These are phyloP conservation scores for Anaspis maculata DNA, from an alignment of 2,888 invertebrate species.

Conservation along the genomic window DNA sequence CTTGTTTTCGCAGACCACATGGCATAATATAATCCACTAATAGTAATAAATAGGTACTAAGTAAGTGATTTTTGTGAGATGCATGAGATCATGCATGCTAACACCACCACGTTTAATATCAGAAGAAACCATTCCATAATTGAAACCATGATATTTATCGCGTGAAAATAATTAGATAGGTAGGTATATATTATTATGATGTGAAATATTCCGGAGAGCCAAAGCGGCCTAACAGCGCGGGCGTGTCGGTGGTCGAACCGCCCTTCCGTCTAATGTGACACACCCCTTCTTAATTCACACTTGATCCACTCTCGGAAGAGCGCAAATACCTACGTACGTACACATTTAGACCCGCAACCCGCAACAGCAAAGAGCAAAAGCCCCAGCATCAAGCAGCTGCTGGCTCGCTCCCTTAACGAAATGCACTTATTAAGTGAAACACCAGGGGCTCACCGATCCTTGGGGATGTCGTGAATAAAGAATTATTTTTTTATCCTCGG, in stretches of 20 bases:
- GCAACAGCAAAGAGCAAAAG: too few species aligned
- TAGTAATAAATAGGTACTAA: too few species aligned
- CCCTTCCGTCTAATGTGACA: constrained; percentile 32
- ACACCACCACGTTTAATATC: too few species aligned
- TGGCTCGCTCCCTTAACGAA: constrained; percentile 26
- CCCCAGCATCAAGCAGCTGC: too few species aligned
- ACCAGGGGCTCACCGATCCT: constrained; percentile 27
- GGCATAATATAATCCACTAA: too few species aligned
- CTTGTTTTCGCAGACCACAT: too few species aligned
- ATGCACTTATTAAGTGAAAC: constrained; percentile 37
- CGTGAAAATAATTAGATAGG: constrained; percentile 26
- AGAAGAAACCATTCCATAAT: too few species aligned
- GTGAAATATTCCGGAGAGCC: constrained; percentile 20
- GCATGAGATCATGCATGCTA: too few species aligned
- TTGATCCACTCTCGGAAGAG: constrained; percentile 33
- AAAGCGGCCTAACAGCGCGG: constrained; percentile 24
- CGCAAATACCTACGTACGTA: constrained; percentile 20
- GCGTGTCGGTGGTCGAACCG: constrained; percentile 30
- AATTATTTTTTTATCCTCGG: constrained; percentile 38
- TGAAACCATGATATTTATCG: constrained; percentile 18
- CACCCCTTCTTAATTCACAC: constrained; percentile 40
- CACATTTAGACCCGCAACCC: too few species aligned
- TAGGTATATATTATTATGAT: constrained; percentile 15
- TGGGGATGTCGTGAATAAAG: constrained; percentile 34
- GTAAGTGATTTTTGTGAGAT: too few species aligned